A percentile compares a stretch with the other conserved stretches of the same genome.
phyloP scores from a whole-genome alignment of 2,888 invertebrate species.

The Drosophila setosimentum region DNA sequence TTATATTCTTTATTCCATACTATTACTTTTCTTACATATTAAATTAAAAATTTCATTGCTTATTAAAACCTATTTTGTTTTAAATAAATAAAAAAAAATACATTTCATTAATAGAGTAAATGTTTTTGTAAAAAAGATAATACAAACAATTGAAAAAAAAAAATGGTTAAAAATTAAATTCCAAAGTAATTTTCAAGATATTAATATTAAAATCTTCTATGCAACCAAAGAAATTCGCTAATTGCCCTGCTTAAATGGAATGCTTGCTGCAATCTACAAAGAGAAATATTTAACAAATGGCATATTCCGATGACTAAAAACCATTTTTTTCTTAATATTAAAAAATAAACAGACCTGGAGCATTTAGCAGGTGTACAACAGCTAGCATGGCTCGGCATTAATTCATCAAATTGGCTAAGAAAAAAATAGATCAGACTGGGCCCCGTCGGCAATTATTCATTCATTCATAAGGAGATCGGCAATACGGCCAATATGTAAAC shows the following conservation, averaged over 20 bases:
- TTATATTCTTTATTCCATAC: neutral
- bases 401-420: slow-evolving; percentile 63
- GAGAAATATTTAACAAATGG: slow-evolving; percentile 15
- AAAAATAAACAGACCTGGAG: slow-evolving; percentile 20
- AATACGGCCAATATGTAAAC: slow-evolving; percentile 61
- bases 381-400: slow-evolving; percentile 41
- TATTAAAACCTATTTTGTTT: rapidly evolving
- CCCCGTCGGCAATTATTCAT: slow-evolving; percentile 73
- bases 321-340: slow-evolving; percentile 6
- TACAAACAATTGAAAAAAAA: rapidly evolving
- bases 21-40: neutral
- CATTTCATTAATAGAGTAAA: neutral
- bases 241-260: neutral
- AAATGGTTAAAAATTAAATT: neutral
- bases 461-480: slow-evolving; percentile 78
- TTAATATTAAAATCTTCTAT: neutral
- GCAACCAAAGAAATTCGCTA: neutral
- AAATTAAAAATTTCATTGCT: neutral
- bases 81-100: neutral
- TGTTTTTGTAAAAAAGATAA: neutral
- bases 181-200: neutral
- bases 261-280: neutral
- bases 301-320: slow-evolving; percentile 16
- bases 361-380: slow-evolving; percentile 28
- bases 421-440: slow-evolving; percentile 28